Evolutionary conservation across 2,113 vertebrate species (phyloP).

Genomic region (Oncorhynchus gorbuscha): DNA sequence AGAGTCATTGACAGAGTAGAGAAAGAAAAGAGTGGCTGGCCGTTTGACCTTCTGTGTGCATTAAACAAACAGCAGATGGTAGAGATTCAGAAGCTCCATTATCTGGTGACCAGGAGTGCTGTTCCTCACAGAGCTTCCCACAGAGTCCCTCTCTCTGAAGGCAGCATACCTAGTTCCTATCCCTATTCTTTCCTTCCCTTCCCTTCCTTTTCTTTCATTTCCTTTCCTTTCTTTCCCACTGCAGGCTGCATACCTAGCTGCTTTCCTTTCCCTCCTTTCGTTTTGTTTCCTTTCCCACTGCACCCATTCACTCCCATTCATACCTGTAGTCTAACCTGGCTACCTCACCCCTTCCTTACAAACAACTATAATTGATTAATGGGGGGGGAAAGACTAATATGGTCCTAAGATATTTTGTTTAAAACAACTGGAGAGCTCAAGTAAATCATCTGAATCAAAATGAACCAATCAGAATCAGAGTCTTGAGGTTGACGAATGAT

Average conservation of each 20-base stretch:
- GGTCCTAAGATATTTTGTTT: too few relatives aligned
- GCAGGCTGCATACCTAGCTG: neutral
- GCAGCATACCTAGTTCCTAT: neutral
- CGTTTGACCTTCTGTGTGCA: constrained; percentile 87
- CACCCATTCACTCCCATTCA: too few relatives aligned
- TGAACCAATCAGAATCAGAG: too few relatives aligned
- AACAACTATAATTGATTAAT: too few relatives aligned
- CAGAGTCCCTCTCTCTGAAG: neutral
- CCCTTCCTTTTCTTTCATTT: neutral
- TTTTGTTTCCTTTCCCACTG: too few relatives aligned
- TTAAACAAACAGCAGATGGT: constrained; percentile 94
- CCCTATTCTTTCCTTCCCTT: neutral
- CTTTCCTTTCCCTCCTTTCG: neutral
- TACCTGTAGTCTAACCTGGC: too few relatives aligned
- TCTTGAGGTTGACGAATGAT: too few relatives aligned
- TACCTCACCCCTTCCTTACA: too few relatives aligned
- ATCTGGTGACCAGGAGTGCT: constrained; percentile 79
- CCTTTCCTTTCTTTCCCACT: neutral
- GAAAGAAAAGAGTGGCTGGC: constrained; percentile 53
- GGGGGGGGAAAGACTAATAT: too few relatives aligned
- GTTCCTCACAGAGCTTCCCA: constrained; percentile 83
- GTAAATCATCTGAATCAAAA: too few relatives aligned
- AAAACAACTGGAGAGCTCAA: too few relatives aligned
- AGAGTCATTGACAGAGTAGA: constrained; percentile 78
- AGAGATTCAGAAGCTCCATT: constrained; percentile 84